Percentiles rank a stretch among this genome's conserved stretches.
Conservation (phyloP, 1,140 invertebrate genomes). For the Drosophila mojavensis region DNA sequence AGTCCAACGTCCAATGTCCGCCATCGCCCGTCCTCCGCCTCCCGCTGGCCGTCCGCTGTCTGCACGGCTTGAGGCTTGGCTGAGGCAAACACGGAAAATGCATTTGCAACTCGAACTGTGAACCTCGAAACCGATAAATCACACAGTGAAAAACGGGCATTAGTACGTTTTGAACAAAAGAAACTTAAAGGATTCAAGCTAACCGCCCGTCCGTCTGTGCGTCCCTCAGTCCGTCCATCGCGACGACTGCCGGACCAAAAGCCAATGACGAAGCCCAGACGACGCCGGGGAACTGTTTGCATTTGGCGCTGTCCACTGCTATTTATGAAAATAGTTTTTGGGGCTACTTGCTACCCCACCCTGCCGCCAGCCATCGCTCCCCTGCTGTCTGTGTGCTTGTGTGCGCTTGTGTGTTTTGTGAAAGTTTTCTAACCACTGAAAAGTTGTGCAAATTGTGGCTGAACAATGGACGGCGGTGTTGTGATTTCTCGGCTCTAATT, state of each 20-base stretch:
- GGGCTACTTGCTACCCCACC: slow-evolving; percentile 39
- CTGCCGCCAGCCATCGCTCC: background rate
- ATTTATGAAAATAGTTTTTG: slow-evolving; percentile 80
- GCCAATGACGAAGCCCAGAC: slow-evolving; percentile 62
- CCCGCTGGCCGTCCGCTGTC: slow-evolving; percentile 30
- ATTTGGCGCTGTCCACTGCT: slow-evolving; percentile 67
- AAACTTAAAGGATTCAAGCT: slow-evolving; percentile 80
- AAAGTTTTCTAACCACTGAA: slow-evolving; percentile 76
- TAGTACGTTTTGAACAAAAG: slow-evolving; percentile 67
- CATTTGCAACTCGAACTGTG: slow-evolving; percentile 82
- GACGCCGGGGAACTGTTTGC: slow-evolving; percentile 57
- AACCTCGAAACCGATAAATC: slow-evolving; percentile 82
- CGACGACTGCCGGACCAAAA: slow-evolving; percentile 31
- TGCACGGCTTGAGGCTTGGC: slow-evolving; percentile 22
- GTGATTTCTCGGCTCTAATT: slow-evolving; percentile 77
- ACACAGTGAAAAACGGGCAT: slow-evolving; percentile 82
- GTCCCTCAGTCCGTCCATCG: slow-evolving; percentile 46
- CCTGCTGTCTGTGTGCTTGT: slow-evolving; percentile 13
- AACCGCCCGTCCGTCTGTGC: slow-evolving; percentile 36
- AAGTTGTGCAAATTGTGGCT: slow-evolving; percentile 78
- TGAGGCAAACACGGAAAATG: slow-evolving; percentile 74
- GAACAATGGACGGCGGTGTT: slow-evolving; percentile 66
- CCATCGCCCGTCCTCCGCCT: background rate
- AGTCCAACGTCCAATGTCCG: slow-evolving; percentile 5
- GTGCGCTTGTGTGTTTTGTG: slow-evolving; percentile 35